These are phyloP conservation scores for Temnothorax longispinosus DNA, from an alignment of 1,140 invertebrate genomes.

Conservation along the genomic window DNA sequence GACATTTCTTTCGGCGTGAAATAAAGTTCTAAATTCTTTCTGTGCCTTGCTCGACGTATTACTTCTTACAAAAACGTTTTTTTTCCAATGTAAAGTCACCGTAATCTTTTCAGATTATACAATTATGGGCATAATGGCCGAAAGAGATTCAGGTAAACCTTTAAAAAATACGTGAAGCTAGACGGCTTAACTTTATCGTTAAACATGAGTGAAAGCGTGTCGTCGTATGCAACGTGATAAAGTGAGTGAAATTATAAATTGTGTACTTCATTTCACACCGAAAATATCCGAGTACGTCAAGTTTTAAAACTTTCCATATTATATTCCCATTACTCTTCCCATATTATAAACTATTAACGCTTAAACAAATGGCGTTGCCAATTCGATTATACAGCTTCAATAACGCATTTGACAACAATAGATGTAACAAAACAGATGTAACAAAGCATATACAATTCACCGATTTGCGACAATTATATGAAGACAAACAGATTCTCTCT, in stretches of 20 bases:
- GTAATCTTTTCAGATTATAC: background rate
- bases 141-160: background rate
- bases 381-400: conserved; percentile 10
- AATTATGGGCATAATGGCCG: background rate
- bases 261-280: background rate
- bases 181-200: background rate
- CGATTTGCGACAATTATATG: conserved; percentile 14
- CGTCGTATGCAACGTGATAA: background rate
- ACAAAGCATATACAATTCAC: background rate
- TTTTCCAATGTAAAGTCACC: background rate
- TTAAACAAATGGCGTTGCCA: background rate
- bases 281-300: background rate
- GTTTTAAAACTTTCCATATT: background rate
- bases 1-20: background rate
- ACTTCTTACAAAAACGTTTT: conserved; percentile 22
- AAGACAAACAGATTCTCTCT: conserved; percentile 18
- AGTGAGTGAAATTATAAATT: background rate
- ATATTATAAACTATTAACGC: conserved; percentile 7
- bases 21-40: background rate
- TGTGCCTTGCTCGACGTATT: background rate
- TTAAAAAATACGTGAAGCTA: background rate
- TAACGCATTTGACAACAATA: conserved; percentile 3
- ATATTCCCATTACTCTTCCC: background rate
- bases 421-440: conserved; percentile 28
- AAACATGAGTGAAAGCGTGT: background rate